Base-by-base conservation (phyloP, 2,797 vertebrate genomes). In the Synaphobranchus kaupii region DNA sequence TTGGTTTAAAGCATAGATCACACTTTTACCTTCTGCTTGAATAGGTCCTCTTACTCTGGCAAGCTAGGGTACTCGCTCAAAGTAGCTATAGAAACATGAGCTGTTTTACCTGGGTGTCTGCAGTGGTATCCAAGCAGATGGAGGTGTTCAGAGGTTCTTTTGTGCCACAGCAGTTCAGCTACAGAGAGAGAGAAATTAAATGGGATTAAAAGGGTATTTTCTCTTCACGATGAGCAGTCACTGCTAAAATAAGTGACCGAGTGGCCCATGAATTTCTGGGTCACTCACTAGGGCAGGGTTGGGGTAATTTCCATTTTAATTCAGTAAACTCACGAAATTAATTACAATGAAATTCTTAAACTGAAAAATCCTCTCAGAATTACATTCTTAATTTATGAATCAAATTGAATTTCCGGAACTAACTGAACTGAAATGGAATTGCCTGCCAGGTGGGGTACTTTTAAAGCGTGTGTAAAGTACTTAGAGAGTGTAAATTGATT, bases 131-230 rank as follows among this genome's bases (percentile, higher is more conserved):
- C 0, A 71, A 0, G 81, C 95, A 96, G n/a, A 47, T 28, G 3
- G 7, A 31, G 83, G 86, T 47, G 9, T 90, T 1, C 12, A 22
- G 28, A 7, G 39, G 34, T 0, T 17, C 17, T 20, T 3, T 20
- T 20, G 92, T 94, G 54, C 94, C 95, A 91, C 95, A 96, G 81
- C 96, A 97, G 31, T 93, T 94, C 76, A 96, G 89, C 96, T 97
- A 85, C 34, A 91, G 89, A 73, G 31, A 47, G 12, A 44, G 47
- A 48, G 50, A 85, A n/a, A 20, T 31, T 17, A 28, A 28, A 66
- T 50, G 22, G 13, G 73, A 20, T 78, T 47, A 58, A 73, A 48
- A 78, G 44, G 82, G 60, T 12, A 15, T 63, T 2, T 22, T 9
- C 22, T 58, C 47, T 12, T 88, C 22, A 8, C n/a, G 4, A 68